A percentile compares a stretch with the other conserved stretches of the same genome.
Evolutionary conservation across 2,113 vertebrate genomes (phyloP).

Genomic region (Nesospiza acunhae): DNA sequence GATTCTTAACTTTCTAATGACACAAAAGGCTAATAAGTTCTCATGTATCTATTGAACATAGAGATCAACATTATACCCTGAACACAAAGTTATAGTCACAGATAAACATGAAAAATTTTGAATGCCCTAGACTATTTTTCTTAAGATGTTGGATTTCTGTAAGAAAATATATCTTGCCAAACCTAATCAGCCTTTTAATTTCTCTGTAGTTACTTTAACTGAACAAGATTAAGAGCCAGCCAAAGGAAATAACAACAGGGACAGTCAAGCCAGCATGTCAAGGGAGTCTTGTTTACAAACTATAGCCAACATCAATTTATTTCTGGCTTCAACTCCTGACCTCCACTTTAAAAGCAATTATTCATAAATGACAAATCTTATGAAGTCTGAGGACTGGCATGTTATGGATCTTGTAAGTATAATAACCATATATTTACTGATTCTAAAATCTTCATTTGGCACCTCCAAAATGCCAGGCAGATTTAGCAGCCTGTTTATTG

Average conservation of each 20-base stretch:
- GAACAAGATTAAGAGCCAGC: background rate
- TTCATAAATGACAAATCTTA: background rate
- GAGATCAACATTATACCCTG: background rate
- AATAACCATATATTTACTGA: slow-evolving; percentile 10
- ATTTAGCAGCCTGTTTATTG: slow-evolving; percentile 23
- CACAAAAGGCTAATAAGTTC: background rate
- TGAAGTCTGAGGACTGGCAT: background rate
- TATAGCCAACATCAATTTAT: background rate
- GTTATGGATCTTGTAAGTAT: background rate
- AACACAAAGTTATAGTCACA: background rate
- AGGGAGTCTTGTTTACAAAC: slow-evolving; percentile 47
- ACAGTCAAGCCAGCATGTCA: background rate
- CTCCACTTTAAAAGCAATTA: background rate
- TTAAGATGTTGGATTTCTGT: background rate
- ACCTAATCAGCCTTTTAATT: background rate
- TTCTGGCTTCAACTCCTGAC: slow-evolving; percentile 13
- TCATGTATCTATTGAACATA: background rate
- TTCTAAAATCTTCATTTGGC: slow-evolving; percentile 15
- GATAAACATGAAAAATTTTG: background rate
- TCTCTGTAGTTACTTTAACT: background rate
- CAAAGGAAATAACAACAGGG: background rate
- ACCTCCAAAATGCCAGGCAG: background rate
- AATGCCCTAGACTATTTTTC: background rate
- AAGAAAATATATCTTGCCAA: background rate
- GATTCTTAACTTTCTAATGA: background rate